Percentiles rank a stretch among this genome's conserved stretches.
phyloP scores from a whole-genome alignment of 2,888 invertebrate species.

The Chelonus formosanus region DNA sequence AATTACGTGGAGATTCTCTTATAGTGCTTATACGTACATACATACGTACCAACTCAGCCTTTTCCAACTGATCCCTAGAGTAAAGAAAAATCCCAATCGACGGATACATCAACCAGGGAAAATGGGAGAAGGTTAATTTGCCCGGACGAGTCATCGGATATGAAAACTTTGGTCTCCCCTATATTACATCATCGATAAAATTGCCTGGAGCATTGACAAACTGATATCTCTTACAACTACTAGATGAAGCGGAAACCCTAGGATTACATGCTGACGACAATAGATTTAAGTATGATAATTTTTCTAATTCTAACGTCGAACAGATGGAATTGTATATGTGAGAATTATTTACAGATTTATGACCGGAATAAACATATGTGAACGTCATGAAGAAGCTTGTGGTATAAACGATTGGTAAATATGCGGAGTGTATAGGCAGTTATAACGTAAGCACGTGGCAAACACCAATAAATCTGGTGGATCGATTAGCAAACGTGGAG shows the following conservation, averaged over 20 bases:
- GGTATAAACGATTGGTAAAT: background rate
- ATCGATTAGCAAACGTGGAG: conserved; percentile 34
- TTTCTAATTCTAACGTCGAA: no score
- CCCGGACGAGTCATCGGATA: conserved; percentile 27
- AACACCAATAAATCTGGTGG: conserved; percentile 25
- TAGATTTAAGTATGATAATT: no score
- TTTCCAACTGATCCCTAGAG: conserved; percentile 29
- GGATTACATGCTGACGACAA: no score
- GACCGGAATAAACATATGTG: no score
- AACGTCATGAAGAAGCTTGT: no score
- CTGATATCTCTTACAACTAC: background rate
- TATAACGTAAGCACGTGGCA: conserved; percentile 10
- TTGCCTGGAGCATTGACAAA: conserved; percentile 17
- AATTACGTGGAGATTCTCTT: conserved; percentile 20
- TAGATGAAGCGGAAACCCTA: no score
- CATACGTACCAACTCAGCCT: conserved; percentile 27
- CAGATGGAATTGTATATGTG: no score
- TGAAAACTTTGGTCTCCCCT: conserved; percentile 17
- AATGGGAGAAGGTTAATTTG: conserved; percentile 27
- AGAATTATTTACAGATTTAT: no score
- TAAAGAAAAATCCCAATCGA: conserved; percentile 33
- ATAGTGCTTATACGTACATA: conserved; percentile 3
- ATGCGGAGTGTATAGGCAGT: conserved; percentile 9
- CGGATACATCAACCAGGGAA: conserved; percentile 23
- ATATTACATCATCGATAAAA: conserved; percentile 26